Evolutionary conservation across 2,797 vertebrate genomes (phyloP), one percentile per base, ranked within the genome.

Genomic region (Calcarius lapponicus): DNA sequence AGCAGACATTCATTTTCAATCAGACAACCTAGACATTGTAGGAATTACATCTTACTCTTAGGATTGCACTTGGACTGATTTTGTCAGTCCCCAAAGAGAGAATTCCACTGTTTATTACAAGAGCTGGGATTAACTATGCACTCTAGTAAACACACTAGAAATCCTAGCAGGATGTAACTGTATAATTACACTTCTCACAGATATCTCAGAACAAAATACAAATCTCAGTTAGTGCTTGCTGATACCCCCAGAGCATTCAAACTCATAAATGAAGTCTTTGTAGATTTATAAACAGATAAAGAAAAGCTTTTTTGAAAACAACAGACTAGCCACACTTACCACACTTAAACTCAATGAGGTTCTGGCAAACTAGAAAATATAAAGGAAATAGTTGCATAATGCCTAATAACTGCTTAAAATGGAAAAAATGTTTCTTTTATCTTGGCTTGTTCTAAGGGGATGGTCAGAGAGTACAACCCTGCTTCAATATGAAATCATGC

Each of bases 371-470:
- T 51, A 91, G 66, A 80, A 93, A 90, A 69, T 50, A 78, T 17
- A 88, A 91, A 93, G 85, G 56, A 90, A 97, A 93, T 50, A 64
- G 75, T 51, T 93, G 89, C 40, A 13, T 73, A 93, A 94, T 74
- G 72, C 65, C 62, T 93, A 87, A 65, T 83, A 73, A 87, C 79
- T 72, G 28, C 79, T 86, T 75, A 75, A 90, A 92, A 94, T 34
- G 89, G 80, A 96, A 96, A 83, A 94, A 79, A 71, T 28, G n/a
- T 54, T 88, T 58, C 79, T 93, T 89, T 93, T 80, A 78, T 83
- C 86, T 89, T 89, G 74, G 88, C 78, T 91, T 88, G 34, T 85
- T 94, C 13, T 21, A 86, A 76, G 48, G 31, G 19, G 42, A 93
- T 75, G 57, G 84, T 48, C 53, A 80, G 56, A 88, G 48, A 84